phyloP scores from a whole-genome alignment of 2,113 vertebrate species.

The Sterna hirundo region DNA sequence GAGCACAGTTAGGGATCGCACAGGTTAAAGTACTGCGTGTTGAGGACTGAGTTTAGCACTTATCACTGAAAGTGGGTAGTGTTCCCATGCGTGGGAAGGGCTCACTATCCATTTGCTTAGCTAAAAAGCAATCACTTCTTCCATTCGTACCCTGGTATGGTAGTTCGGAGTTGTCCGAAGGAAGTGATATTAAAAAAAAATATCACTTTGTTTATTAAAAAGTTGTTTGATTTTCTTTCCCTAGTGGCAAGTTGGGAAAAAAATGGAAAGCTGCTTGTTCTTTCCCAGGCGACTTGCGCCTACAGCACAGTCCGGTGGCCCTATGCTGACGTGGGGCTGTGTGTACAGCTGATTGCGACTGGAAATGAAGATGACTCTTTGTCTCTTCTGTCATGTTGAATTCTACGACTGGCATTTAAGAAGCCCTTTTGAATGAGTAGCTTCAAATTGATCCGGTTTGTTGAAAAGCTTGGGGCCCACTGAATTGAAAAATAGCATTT shows the following conservation, averaged over 20 bases:
- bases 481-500: slow-evolving; percentile 67
- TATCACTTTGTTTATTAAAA: not conserved
- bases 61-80: not conserved
- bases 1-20: not conserved
- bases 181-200: not conserved
- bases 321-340: not conserved
- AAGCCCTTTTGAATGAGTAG: slow-evolving; percentile 62
- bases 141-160: not conserved
- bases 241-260: not conserved
- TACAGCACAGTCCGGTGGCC: not conserved
- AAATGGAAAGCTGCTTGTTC: not conserved
- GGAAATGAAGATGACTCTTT: slow-evolving; percentile 51
- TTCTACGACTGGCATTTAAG: slow-evolving; percentile 46
- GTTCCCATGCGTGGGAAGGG: rapidly evolving
- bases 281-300: not conserved
- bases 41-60: not conserved
- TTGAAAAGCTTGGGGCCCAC: slow-evolving; percentile 38
- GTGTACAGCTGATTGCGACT: slow-evolving; percentile 10
- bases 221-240: not conserved
- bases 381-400: slow-evolving; percentile 46
- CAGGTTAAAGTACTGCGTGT: not conserved
- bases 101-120: not conserved
- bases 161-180: not conserved
- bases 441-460: slow-evolving; percentile 70
- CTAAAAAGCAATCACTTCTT: not conserved